These are phyloP conservation scores for Antheraea pernyi DNA, from an alignment of 1,140 invertebrate genomes.

Conservation along the genomic window DNA sequence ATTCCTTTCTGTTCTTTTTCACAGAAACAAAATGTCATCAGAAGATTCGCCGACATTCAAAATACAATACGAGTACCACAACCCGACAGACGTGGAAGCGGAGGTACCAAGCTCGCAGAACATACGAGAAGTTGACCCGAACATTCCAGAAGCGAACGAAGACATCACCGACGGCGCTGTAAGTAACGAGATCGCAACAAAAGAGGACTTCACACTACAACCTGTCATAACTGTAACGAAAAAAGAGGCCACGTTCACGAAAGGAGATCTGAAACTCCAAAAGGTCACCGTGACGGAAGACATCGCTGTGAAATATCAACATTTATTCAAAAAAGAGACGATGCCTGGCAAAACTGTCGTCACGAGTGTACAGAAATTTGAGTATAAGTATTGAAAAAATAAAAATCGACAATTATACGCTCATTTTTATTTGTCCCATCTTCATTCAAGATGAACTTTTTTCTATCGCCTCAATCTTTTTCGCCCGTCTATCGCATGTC, in stretches of 20 bases:
- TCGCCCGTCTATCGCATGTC: too few species aligned
- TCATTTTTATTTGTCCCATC: not conserved
- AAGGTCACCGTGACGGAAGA: slow-evolving; percentile 58
- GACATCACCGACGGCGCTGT: slow-evolving; percentile 9
- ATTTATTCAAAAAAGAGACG: slow-evolving; percentile 61
- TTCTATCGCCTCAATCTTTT: too few species aligned
- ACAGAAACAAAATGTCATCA: not conserved
- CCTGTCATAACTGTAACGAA: slow-evolving; percentile 59
- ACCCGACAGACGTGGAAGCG: slow-evolving; percentile 17
- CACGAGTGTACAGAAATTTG: slow-evolving; percentile 49
- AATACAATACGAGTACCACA: slow-evolving; percentile 17
- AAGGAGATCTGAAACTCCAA: slow-evolving; percentile 55
- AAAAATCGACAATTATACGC: not conserved
- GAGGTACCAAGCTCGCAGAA: slow-evolving; percentile 19
- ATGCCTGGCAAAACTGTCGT: slow-evolving; percentile 53
- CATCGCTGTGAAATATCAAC: slow-evolving; percentile 62
- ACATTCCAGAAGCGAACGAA: not conserved
- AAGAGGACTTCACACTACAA: slow-evolving; percentile 31
- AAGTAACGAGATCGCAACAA: slow-evolving; percentile 15
- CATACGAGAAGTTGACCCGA: slow-evolving; percentile 6
- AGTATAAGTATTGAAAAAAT: slow-evolving; percentile 50
- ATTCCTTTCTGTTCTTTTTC: too few species aligned
- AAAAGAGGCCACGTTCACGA: slow-evolving; percentile 49
- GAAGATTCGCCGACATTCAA: slow-evolving; percentile 12
- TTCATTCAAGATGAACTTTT: too few species aligned